Evolutionary conservation across 1,140 invertebrate species (phyloP).

Genomic region (Pectinophora gossypiella): DNA sequence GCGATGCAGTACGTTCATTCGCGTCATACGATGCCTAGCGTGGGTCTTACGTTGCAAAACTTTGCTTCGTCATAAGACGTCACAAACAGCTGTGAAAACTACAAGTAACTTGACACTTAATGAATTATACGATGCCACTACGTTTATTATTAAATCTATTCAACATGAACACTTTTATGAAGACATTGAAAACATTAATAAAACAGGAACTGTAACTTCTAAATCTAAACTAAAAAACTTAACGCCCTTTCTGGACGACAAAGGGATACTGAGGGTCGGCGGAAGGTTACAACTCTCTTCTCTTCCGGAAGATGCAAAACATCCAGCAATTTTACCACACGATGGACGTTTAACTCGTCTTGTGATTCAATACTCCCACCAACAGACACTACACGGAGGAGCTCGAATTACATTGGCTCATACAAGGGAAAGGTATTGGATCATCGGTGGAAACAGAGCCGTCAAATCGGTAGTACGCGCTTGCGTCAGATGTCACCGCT

Average conservation of each 20-base stretch:
- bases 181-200: too few species aligned
- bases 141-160: too few species aligned
- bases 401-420: neutral
- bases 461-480: neutral
- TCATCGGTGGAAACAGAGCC: neutral
- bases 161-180: too few species aligned
- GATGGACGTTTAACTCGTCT: neutral
- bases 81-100: too few species aligned
- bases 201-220: too few species aligned
- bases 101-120: too few species aligned
- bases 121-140: too few species aligned
- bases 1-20: neutral
- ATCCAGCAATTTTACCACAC: neutral
- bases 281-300: neutral
- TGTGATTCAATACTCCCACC: neutral
- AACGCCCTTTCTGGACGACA: neutral
- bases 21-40: neutral
- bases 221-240: neutral
- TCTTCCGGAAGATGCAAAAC: neutral
- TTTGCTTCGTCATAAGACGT: too few species aligned
- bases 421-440: neutral
- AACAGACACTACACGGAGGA: neutral
- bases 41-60: neutral
- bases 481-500: neutral
- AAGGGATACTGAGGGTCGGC: neutral